Conservation (phyloP, 2,113 vertebrate species). For the Apteryx mantelli region DNA sequence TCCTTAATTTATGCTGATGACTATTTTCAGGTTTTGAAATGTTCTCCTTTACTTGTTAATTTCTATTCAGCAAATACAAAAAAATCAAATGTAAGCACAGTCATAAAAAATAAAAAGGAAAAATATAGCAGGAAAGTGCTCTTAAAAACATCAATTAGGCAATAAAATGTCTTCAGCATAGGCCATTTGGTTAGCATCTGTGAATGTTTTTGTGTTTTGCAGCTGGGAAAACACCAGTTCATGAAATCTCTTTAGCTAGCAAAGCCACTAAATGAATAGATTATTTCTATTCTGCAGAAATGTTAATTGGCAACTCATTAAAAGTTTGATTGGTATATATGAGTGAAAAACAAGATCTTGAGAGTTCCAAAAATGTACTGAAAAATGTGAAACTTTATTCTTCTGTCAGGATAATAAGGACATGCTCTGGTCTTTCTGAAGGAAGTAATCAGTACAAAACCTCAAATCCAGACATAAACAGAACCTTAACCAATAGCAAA, state of each 20-base stretch:
- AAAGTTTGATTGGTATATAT: background rate
- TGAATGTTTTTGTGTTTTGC: background rate
- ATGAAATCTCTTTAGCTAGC: background rate
- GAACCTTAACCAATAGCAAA: fast-evolving
- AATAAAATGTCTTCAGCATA: background rate
- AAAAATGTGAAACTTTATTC: background rate
- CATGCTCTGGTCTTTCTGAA: background rate
- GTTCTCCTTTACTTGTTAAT: background rate
- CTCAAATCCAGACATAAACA: fast-evolving
- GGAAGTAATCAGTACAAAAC: background rate
- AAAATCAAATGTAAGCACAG: background rate
- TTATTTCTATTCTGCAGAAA: background rate
- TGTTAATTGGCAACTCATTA: background rate
- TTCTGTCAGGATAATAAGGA: background rate
- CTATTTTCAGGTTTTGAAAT: slow-evolving; percentile 11
- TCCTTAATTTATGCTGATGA: background rate
- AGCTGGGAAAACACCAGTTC: background rate
- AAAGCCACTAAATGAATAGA: background rate
- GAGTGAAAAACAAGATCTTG: background rate
- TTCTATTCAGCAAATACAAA: slow-evolving; percentile 17
- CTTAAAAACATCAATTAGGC: slow-evolving; percentile 23
- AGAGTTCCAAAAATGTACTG: background rate
- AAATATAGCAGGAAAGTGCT: background rate
- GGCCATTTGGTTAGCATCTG: background rate
- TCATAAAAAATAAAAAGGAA: background rate